Base-by-base conservation (phyloP, 1,140 invertebrate genomes). In the Phymastichus coffea region DNA sequence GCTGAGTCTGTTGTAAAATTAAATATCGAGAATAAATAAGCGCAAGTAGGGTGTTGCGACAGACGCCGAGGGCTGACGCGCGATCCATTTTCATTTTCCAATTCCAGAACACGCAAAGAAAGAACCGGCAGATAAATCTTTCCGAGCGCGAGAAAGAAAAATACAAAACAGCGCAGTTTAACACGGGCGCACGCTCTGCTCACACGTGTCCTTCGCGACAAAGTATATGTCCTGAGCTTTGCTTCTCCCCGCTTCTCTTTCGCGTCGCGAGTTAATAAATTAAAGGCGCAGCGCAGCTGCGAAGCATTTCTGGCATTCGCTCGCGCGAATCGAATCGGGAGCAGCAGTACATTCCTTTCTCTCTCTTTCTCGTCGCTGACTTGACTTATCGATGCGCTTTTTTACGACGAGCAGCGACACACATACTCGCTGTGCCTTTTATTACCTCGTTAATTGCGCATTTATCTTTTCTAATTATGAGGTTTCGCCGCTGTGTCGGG, bases 271-370 rank as follows among this genome's bases (percentile, higher is more conserved):
- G 47, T 58, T 58, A 43, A 60, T 60, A 60, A 53, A 60, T 60
- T 60, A 41, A 25, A 38, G 30, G 28, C 15, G 15, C 30, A 22
- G 26, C 28, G 19, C 20, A 30, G 8, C 15, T 9, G 35, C 14
- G 33, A 6, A 44, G 40, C 37, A 61, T 61, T 49, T 35, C 2
- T n/a, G 44, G 17, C 12, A 38, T 35, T 41, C 19, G 6, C 12
- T 30, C 52, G 22, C 22, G 52, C 61, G 61, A 41, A 47, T 38
- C 49, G 49, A 53, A 60, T 60, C 48, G 15, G 40, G 40, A 70
- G 68, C 71, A 69, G 74, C 75, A n/a, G n/a, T n/a, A n/a, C 35
- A 20, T 37, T 44, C 48, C 37, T 26, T 58, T 33, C 22, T 19
- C 57, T 30, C 30, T n/a, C n/a, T n/a, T n/a, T n/a, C n/a, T n/a